A percentile compares a stretch with the other conserved stretches of the same genome.
phyloP scores from a whole-genome alignment of 2,888 invertebrate species.

The Lycocerus yunnanus region DNA sequence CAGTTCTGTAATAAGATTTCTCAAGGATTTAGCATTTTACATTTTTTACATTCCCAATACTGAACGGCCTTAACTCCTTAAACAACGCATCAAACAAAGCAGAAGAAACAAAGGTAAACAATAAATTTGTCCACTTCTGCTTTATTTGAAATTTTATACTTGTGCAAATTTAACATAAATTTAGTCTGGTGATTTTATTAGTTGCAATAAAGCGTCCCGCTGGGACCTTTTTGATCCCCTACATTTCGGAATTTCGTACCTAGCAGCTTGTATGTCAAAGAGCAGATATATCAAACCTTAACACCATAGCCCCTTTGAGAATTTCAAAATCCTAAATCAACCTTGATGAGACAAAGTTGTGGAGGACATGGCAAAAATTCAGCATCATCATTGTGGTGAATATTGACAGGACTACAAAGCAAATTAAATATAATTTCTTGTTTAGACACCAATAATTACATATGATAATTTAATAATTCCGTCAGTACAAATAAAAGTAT shows the following conservation, averaged over 20 bases:
- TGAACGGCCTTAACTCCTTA: too few species aligned
- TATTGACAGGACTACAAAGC: too few species aligned
- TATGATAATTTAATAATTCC: too few species aligned
- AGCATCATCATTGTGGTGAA: too few species aligned
- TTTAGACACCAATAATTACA: too few species aligned
- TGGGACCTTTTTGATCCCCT: background rate
- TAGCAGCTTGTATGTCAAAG: background rate
- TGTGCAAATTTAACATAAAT: background rate
- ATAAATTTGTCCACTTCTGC: background rate
- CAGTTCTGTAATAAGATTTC: too few species aligned
- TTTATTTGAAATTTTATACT: background rate
- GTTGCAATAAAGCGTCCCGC: background rate
- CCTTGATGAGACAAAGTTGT: background rate
- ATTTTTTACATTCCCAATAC: too few species aligned
- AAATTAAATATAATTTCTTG: too few species aligned
- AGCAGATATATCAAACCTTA: background rate
- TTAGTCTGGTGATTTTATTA: background rate
- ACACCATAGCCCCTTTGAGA: background rate
- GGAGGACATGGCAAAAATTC: background rate
- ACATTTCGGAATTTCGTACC: background rate
- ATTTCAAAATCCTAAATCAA: background rate
- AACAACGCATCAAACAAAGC: too few species aligned
- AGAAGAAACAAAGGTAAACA: background rate
- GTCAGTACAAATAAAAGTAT: too few species aligned
- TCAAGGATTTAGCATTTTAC: too few species aligned